Conservation (phyloP, 2,113 vertebrate species). For the Caranx ignobilis region DNA sequence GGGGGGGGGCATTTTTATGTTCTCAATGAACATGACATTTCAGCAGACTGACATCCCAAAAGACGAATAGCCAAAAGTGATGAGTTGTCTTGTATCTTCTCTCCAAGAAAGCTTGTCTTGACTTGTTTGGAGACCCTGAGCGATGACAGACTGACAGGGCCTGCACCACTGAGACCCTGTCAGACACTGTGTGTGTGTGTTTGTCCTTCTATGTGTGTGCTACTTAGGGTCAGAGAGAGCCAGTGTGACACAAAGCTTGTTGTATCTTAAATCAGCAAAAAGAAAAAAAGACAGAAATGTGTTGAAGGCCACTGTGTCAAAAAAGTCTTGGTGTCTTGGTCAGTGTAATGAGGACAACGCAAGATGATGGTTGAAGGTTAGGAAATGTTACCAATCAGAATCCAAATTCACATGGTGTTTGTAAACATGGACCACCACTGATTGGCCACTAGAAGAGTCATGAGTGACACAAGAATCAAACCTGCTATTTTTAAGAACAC, state of each 20-base stretch:
- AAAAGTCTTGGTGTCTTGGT: background rate
- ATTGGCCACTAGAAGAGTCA: no score
- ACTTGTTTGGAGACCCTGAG: conserved; percentile 64
- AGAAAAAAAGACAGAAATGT: background rate
- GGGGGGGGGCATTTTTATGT: conserved; percentile 2
- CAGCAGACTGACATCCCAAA: conserved; percentile 56
- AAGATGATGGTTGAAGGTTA: background rate
- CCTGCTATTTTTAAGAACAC: no score
- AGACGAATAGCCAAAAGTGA: conserved; percentile 67
- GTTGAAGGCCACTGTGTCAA: background rate
- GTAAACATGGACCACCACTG: background rate
- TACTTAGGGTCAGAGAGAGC: conserved; percentile 7
- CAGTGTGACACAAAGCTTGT: conserved; percentile 9
- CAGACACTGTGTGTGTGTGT: conserved; percentile 34
- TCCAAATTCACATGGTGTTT: background rate
- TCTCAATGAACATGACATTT: conserved; percentile 60
- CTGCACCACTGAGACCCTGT: conserved; percentile 58
- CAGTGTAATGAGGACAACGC: background rate
- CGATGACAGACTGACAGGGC: conserved; percentile 68
- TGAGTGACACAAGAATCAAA: no score
- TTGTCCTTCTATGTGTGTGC: background rate
- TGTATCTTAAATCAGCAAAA: conserved; percentile 29
- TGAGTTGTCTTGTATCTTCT: conserved; percentile 72
- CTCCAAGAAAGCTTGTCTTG: conserved; percentile 60
- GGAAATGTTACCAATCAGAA: background rate